Percentiles rank a stretch among this genome's conserved stretches.
Conservation (phyloP, 2,888 invertebrate species). For the Chrysolina oricalcia region DNA sequence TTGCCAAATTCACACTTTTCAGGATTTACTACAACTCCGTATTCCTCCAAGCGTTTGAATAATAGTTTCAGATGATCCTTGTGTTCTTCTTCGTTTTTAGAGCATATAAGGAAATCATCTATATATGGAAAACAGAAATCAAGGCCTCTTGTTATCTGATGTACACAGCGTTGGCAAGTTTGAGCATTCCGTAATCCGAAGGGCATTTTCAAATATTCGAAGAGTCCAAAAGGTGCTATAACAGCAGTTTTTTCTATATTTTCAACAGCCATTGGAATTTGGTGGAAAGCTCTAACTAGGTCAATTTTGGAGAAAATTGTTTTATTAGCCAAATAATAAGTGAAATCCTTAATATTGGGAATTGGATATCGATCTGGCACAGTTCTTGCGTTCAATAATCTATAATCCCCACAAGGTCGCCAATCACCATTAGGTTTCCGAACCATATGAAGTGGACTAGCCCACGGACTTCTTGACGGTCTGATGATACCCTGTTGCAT, state of each 20-base stretch:
- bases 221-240: conserved; percentile 66
- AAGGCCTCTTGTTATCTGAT: conserved; percentile 56
- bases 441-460: too few species aligned
- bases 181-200: conserved; percentile 65
- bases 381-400: conserved; percentile 59
- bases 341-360: conserved; percentile 58
- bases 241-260: conserved; percentile 67
- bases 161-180: conserved; percentile 66
- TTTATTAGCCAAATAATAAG: conserved; percentile 50
- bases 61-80: conserved; percentile 9
- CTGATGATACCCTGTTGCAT: conserved; percentile 49
- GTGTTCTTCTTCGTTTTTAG: conserved; percentile 54
- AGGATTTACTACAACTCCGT: conserved; percentile 15
- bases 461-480: neutral
- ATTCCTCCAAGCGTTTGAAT: neutral
- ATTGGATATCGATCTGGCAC: conserved; percentile 59
- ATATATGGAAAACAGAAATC: conserved; percentile 63
- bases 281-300: conserved; percentile 61
- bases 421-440: neutral
- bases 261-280: conserved; percentile 63
- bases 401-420: conserved; percentile 54
- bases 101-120: conserved; percentile 63
- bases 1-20: too few species aligned
- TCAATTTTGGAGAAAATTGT: conserved; percentile 41
- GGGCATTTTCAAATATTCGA: conserved; percentile 62